Conservation (phyloP, 2,113 vertebrate species). For the Phocoena phocoena region DNA sequence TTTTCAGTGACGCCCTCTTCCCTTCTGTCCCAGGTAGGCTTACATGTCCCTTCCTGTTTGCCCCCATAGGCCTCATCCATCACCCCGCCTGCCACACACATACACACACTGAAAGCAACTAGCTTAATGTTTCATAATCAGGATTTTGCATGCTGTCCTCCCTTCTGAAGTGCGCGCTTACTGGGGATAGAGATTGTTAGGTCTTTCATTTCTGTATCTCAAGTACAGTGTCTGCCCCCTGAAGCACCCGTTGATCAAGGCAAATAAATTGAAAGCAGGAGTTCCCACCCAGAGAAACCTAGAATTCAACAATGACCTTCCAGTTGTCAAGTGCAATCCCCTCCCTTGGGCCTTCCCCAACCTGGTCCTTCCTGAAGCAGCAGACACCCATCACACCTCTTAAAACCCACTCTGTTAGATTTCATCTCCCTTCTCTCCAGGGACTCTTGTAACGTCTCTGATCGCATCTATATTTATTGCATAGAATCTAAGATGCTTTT, state of each 20-base stretch:
- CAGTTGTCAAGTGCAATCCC: background rate
- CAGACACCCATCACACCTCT: background rate
- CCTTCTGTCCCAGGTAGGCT: background rate
- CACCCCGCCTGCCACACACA: background rate
- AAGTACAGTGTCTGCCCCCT: background rate
- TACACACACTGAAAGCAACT: background rate
- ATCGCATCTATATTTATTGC: background rate
- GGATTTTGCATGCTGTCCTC: background rate
- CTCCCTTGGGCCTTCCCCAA: background rate
- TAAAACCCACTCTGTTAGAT: background rate
- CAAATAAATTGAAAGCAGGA: background rate
- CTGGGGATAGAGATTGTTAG: background rate
- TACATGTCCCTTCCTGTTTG: background rate
- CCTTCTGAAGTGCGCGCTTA: background rate
- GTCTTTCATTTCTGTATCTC: background rate
- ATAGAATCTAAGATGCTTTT: background rate
- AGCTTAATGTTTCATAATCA: background rate
- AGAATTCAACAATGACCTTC: background rate
- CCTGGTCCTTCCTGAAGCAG: background rate
- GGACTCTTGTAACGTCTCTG: background rate
- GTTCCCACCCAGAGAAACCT: background rate
- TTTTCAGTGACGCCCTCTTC: background rate
- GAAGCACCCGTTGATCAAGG: background rate
- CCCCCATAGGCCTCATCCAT: background rate
- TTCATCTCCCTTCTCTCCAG: background rate